Conservation (phyloP, 1,140 invertebrate genomes). For the Myzus persicae region DNA sequence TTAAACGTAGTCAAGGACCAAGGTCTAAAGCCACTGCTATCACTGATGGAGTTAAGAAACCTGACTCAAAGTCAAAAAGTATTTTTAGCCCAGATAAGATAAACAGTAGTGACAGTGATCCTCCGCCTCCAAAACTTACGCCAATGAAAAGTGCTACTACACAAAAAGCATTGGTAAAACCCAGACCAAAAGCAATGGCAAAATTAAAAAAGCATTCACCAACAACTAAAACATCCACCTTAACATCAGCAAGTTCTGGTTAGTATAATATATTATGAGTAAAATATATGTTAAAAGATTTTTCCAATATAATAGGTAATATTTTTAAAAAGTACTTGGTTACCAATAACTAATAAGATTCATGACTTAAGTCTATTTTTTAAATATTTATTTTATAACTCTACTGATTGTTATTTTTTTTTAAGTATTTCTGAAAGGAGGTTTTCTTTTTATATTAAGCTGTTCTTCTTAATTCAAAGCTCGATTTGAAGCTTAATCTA, state of each 20-base stretch:
- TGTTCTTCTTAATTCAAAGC: background rate
- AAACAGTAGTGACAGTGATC: conserved; percentile 72
- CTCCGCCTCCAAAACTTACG: conserved; percentile 64
- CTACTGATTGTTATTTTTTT: background rate
- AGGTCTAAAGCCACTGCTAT: conserved; percentile 59
- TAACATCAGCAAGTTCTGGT: conserved; percentile 65
- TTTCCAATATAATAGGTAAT: no score
- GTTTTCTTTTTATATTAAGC: background rate
- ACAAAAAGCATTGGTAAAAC: conserved; percentile 62
- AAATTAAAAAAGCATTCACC: conserved; percentile 62
- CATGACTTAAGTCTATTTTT: background rate
- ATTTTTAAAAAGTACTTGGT: background rate
- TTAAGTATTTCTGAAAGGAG: background rate
- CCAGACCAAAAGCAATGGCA: conserved; percentile 62
- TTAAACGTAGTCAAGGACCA: conserved; percentile 57
- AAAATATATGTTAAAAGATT: background rate
- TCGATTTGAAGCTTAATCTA: no score
- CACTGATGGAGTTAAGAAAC: conserved; percentile 64
- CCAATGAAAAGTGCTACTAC: conserved; percentile 66
- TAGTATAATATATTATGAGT: conserved; percentile 61
- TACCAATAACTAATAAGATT: background rate
- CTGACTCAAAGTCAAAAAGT: conserved; percentile 78
- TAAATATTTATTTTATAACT: background rate
- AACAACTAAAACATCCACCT: conserved; percentile 65
- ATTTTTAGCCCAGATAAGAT: conserved; percentile 85